These are phyloP conservation scores for Adelphocoris suturalis DNA, from an alignment of 2,888 invertebrate species.

Conservation along the genomic window DNA sequence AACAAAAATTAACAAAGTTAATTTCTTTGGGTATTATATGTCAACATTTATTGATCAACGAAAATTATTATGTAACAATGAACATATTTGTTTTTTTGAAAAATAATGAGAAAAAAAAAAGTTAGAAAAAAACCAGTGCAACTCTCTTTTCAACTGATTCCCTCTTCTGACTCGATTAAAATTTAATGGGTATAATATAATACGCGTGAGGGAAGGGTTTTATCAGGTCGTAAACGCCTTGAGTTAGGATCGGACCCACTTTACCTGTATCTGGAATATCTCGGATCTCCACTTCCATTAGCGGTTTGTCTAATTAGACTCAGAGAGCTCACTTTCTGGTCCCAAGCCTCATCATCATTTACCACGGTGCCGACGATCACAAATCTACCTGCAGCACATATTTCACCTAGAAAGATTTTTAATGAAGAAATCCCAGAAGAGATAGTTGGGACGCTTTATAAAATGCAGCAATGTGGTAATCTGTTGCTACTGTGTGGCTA, in stretches of 20 bases:
- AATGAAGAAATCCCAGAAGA: background rate
- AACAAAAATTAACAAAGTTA: too few relatives aligned
- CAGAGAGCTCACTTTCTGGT: background rate
- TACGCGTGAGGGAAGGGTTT: background rate
- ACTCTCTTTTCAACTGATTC: background rate
- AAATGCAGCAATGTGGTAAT: background rate
- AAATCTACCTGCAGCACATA: background rate
- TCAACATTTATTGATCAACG: too few relatives aligned
- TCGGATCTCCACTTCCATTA: constrained; percentile 13
- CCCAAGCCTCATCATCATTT: constrained; percentile 11
- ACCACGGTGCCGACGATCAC: background rate
- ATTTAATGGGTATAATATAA: constrained; percentile 32
- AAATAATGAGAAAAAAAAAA: too few relatives aligned
- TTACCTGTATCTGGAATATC: constrained; percentile 32
- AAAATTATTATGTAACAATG: too few relatives aligned
- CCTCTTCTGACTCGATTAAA: constrained; percentile 11
- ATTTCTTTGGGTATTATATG: too few relatives aligned
- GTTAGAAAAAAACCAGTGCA: too few relatives aligned
- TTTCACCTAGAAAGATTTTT: background rate
- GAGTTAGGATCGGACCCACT: constrained; percentile 15
- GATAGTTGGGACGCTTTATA: background rate
- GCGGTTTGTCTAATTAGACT: constrained; percentile 22
- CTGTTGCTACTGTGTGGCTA: background rate
- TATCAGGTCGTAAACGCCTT: constrained; percentile 36
- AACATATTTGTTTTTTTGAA: too few relatives aligned